These are phyloP conservation scores for Cacajao melanocephalus DNA, from an alignment of 2,797 vertebrate species.

Conservation along the genomic window DNA sequence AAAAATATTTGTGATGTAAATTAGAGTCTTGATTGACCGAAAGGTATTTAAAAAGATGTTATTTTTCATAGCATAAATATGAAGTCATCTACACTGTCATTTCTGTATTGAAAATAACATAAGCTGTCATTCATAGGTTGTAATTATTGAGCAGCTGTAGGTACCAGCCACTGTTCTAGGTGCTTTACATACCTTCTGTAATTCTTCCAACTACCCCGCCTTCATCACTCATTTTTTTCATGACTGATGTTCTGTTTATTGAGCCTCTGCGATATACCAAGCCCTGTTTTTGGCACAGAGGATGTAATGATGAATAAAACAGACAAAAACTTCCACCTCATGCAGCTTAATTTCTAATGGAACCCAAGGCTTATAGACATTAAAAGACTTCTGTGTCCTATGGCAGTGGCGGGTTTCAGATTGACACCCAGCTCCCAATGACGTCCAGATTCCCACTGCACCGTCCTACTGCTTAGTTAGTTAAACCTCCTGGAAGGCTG, in stretches of 20 bases:
- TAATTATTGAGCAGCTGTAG: not conserved
- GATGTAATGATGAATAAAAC: not conserved
- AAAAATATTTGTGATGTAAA: not conserved
- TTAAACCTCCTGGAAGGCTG: not conserved
- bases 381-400: not conserved
- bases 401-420: not conserved
- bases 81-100: not conserved
- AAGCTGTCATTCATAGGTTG: not conserved
- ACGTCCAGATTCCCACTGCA: accelerated
- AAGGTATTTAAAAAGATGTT: not conserved
- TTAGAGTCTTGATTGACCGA: not conserved
- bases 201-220: not conserved
- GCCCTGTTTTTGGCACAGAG: not conserved
- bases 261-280: not conserved
- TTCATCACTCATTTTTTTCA: not conserved
- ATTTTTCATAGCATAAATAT: not conserved
- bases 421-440: accelerated
- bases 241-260: not conserved
- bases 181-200: not conserved
- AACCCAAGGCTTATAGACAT: not conserved
- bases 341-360: not conserved
- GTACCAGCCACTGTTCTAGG: not conserved
- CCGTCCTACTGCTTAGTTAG: not conserved
- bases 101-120: constrained; percentile 26
- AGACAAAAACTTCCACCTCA: not conserved